Evolutionary conservation across 2,113 vertebrate genomes (phyloP).

Genomic region (Eleginops maclovinus): DNA sequence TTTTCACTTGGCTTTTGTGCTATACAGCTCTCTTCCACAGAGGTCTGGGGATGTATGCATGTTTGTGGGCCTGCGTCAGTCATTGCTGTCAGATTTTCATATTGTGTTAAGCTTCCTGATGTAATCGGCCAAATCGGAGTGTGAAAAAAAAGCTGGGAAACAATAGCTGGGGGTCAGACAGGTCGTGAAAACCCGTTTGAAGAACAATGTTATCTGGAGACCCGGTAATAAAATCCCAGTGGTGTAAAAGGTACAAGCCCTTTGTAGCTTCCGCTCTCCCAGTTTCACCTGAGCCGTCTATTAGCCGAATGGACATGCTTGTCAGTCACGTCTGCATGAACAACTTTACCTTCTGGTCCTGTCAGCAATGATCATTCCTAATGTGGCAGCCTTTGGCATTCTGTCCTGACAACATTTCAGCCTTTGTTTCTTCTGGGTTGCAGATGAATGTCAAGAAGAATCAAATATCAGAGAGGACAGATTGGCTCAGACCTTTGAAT

Average conservation of each 20-base stretch:
- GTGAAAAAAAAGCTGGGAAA: conserved; percentile 52
- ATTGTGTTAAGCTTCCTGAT: conserved; percentile 59
- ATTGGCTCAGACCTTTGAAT: not conserved
- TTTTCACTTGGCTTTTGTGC: not conserved
- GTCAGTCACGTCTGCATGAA: conserved; percentile 34
- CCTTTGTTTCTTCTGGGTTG: not conserved
- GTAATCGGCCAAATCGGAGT: conserved; percentile 57
- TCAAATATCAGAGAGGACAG: conserved; percentile 6
- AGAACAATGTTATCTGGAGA: conserved; percentile 72
- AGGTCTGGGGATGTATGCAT: conserved; percentile 5
- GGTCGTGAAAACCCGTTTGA: conserved; percentile 61
- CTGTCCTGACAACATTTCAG: not conserved
- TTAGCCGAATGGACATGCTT: not conserved
- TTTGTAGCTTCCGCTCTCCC: conserved; percentile 19
- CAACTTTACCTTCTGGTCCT: not conserved
- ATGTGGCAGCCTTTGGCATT: not conserved
- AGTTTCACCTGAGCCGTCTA: conserved; percentile 44
- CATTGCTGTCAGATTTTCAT: conserved; percentile 40
- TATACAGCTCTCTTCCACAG: conserved; percentile 34
- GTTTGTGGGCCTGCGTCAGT: not conserved
- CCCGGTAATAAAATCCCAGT: conserved; percentile 42
- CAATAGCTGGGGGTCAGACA: conserved; percentile 65
- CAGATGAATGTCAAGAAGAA: conserved; percentile 13
- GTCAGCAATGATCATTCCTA: not conserved
- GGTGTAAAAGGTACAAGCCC: conserved; percentile 43